These are phyloP conservation scores for Orchesella cincta DNA, from an alignment of 1,140 invertebrate genomes.

Conservation along the genomic window DNA sequence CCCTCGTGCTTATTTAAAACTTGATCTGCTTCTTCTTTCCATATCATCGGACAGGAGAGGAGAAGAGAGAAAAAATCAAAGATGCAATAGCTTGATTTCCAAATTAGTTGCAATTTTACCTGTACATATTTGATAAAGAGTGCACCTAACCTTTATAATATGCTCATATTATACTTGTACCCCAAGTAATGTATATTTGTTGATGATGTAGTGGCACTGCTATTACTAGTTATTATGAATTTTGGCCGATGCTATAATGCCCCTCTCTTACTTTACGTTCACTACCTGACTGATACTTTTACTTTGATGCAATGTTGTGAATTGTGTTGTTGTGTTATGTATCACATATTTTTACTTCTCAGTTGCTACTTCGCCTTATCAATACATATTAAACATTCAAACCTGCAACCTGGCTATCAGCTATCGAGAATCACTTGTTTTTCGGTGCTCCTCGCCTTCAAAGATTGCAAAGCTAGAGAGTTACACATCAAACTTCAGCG, in stretches of 20 bases:
- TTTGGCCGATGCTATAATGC: too few species aligned
- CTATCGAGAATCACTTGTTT: background rate
- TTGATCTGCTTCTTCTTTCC: slow-evolving; percentile 17
- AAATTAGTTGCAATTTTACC: slow-evolving; percentile 14
- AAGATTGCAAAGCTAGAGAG: too few species aligned
- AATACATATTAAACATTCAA: background rate
- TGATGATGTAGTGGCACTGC: too few species aligned
- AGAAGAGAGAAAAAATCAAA: background rate
- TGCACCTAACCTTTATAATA: background rate
- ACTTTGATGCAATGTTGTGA: too few species aligned
- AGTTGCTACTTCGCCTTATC: too few species aligned
- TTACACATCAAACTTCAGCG: background rate
- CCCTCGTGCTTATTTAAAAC: slow-evolving; percentile 17
- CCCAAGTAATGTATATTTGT: too few species aligned
- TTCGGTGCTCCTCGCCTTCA: background rate
- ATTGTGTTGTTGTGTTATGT: background rate
- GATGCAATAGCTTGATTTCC: slow-evolving; percentile 13
- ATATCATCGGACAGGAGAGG: background rate
- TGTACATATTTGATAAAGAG: background rate
- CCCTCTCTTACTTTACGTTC: too few species aligned
- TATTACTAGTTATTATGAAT: too few species aligned
- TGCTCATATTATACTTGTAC: too few species aligned
- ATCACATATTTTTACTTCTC: too few species aligned
- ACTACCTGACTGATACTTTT: background rate
- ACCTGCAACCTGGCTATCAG: background rate